Conservation (phyloP, 2,113 vertebrate genomes). For the Arvicanthis niloticus region DNA sequence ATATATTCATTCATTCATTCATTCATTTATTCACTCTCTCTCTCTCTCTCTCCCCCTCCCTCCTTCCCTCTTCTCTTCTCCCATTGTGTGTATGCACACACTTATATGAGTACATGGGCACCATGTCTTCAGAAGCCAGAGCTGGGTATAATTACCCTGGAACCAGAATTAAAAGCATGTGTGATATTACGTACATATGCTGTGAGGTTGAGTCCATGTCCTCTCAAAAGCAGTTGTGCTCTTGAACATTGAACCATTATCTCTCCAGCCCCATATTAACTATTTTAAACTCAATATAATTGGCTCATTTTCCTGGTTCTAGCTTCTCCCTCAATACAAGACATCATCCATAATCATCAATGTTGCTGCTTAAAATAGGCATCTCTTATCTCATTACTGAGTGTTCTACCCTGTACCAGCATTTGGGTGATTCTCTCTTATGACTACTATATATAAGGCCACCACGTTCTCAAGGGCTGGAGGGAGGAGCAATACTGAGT, state of each 20-base stretch:
- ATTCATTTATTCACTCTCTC: not conserved
- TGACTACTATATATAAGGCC: not conserved
- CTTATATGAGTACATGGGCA: not conserved
- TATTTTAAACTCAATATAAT: not conserved
- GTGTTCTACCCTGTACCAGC: too few species aligned
- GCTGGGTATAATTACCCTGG: not conserved
- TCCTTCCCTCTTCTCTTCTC: not conserved
- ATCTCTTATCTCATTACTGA: too few species aligned
- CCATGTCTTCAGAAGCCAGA: not conserved
- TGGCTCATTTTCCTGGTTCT: not conserved
- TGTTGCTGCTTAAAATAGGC: fast-evolving
- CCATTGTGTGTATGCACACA: not conserved
- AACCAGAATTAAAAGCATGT: not conserved
- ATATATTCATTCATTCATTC: too few species aligned
- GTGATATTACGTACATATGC: not conserved
- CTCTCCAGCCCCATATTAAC: not conserved
- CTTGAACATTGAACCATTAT: not conserved
- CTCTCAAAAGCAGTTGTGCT: not conserved
- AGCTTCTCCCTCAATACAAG: not conserved
- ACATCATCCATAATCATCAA: not conserved
- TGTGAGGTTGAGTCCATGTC: not conserved
- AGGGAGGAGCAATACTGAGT: not conserved
- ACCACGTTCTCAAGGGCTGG: not conserved
- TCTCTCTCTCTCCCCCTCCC: too few species aligned
- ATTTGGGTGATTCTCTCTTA: not conserved